Base-by-base conservation (phyloP, 2,113 vertebrate species). In the Argyrosomus japonicus region DNA sequence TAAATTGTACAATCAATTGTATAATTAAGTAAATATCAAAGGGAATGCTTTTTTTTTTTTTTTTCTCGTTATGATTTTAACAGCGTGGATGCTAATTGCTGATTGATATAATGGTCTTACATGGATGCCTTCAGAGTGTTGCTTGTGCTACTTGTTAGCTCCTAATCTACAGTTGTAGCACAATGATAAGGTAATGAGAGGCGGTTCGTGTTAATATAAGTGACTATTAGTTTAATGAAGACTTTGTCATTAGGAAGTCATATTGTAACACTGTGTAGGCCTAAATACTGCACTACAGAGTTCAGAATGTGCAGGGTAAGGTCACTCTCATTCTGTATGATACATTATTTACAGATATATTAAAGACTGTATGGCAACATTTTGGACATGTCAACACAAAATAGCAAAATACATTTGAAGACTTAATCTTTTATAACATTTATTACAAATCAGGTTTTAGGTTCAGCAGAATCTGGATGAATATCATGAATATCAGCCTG, bases 61-160 rank as follows among this genome's bases (percentile, higher is more conserved):
- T 76, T 77, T 14, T 15, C 14, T 47, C 45, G 65, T 83, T 81
- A 56, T 75, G 68, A 86, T 84, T 88, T 63, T 58, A 89, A 84
- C 87, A 90, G 78, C 79, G 68, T 58, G 79, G 76, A 82, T 80
- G 12, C 83, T 90, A 89, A 93, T 92, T 87, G 87, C 83, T 92
- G 89, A 91, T 82, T 91, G 90, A 92, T 91, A 79, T 71, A 88
- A 84, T 51, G 81, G 91, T 91, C 64, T 79, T 92, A 90, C 87
- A 89, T 87, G 89, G 83, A 77, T 89, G 90, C 73, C 47, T 90
- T 85, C 77, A 69, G 79, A 88, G 75, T 76, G 63, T 47, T 81
- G 53, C 82, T 60, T 65, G 56, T 77, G 57, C 62, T 70, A 67
- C 69, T 88, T 86, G 90, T 90, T 89, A 71, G 84, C 47, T 80